Evolutionary conservation across 2,797 vertebrate species (phyloP), one percentile per base, ranked within the genome.

Genomic region (Darevskia mixta): DNA sequence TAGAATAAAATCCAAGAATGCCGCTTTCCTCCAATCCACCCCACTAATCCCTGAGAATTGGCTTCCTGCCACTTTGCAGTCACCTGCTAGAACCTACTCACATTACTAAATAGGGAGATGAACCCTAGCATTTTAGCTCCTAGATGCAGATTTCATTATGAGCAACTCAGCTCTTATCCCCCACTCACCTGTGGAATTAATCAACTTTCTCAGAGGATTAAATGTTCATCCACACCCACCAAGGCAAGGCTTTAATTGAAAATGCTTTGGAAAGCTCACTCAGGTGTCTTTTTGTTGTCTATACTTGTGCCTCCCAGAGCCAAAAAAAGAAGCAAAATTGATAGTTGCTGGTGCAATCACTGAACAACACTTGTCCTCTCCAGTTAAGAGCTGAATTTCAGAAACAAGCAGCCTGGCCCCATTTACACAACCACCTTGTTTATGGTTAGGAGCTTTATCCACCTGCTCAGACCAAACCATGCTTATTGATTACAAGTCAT

Each of bases 291-390:
- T 78, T 85, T 64, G 87, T 76, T 85, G 55, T 55, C 69, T 89
- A 67, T 76, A 80, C 58, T 67, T 13, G 32, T 55, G 17, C 66
- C 71, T 85, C 83, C 78, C 38, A 45, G n/a, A 66, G 69, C 82
- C 87, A 75, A 89, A 80, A 89, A 89, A 89, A 75, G 83, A 80
- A 81, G 69, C 55, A 81, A 75, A 89, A 89, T 84, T 89, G 58
- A 83, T 85, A 76, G 69, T 83, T 84, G 64, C 66, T 29, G 20
- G 32, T 84, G 67, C 41, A 84, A 64, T 84, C 87, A 64, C 77
- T 43, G 49, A 64, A 84, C 64, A 41, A 55, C 75, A 43, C n/a
- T 83, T 84, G 82, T 84, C 82, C 67, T 79, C 77, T 84, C 13
- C 67, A 72, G 76, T 35, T 41, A 83, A 83, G 27, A 79, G 69